Conservation (phyloP, 2,113 vertebrate genomes). For the Melanerpes formicivorus region DNA sequence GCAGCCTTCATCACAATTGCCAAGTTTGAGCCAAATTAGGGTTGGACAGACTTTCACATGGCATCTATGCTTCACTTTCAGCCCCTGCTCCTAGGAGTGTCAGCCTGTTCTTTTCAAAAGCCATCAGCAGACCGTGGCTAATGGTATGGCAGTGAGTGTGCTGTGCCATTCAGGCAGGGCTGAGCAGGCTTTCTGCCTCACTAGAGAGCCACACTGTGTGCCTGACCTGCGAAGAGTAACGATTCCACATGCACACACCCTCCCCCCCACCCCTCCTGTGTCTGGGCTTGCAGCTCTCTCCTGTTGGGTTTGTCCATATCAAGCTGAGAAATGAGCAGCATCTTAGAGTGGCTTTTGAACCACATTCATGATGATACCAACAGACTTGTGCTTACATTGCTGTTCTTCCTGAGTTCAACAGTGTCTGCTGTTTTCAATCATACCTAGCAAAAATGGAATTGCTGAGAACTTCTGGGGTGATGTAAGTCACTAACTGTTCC, state of each 20-base stretch:
- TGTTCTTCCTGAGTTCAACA: not conserved
- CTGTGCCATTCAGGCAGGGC: not conserved
- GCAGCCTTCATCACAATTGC: not conserved
- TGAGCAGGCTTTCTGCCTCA: not conserved
- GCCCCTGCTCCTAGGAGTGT: not conserved
- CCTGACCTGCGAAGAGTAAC: not conserved
- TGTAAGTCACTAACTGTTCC: not conserved
- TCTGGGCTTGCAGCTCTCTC: not conserved
- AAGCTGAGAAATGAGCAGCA: not conserved
- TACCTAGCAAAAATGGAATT: not conserved
- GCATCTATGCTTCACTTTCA: not conserved
- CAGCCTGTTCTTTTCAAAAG: not conserved
- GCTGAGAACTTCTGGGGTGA: not conserved
- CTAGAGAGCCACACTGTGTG: not conserved
- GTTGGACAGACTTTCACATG: not conserved
- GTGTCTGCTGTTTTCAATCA: constrained; percentile 12
- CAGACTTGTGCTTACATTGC: not conserved
- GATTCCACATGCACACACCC: not conserved
- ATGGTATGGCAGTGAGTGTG: not conserved
- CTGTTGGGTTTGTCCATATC: not conserved
- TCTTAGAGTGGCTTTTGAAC: not conserved
- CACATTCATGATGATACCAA: not conserved
- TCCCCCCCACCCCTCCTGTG: not conserved
- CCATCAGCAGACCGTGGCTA: not conserved
- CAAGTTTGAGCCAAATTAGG: not conserved